Evolutionary conservation across 1,140 invertebrate species (phyloP).

Genomic region (Neoseiulus cucumeris): DNA sequence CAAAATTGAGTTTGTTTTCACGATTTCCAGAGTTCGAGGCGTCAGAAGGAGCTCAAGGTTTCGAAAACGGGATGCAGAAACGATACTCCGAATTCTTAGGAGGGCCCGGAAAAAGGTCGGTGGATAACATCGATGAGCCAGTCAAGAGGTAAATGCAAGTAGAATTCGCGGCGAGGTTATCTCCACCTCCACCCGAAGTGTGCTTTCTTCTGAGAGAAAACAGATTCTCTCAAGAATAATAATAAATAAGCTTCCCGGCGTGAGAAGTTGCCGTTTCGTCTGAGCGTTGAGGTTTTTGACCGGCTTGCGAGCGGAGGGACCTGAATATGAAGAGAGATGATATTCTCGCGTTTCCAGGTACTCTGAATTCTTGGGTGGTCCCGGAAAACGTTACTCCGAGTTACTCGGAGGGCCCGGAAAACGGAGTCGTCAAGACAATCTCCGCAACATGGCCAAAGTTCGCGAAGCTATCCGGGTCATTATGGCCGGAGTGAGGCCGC

Average conservation of each 20-base stretch:
- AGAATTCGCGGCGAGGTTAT: too few relatives aligned
- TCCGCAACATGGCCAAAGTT: conserved; percentile 7
- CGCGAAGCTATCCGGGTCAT: neutral
- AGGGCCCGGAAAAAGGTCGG: conserved; percentile 18
- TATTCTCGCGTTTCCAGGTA: conserved; percentile 11
- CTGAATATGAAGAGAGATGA: neutral
- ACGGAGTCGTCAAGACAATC: conserved; percentile 11
- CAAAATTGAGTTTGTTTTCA: too few relatives aligned
- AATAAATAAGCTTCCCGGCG: neutral
- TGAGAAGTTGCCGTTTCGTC: too few relatives aligned
- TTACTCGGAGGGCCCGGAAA: conserved; percentile 21
- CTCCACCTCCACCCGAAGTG: too few relatives aligned
- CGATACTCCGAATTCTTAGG: conserved; percentile 19
- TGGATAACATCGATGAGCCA: neutral
- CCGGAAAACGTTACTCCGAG: conserved; percentile 21
- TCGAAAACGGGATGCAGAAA: conserved; percentile 13
- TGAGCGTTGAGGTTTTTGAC: too few relatives aligned
- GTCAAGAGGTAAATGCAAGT: neutral
- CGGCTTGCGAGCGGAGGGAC: too few relatives aligned
- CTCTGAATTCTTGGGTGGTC: conserved; percentile 23
- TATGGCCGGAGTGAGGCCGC: neutral
- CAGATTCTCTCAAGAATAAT: neutral
- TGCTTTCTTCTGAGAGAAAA: neutral
- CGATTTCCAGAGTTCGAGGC: neutral
- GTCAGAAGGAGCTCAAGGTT: neutral